Evolutionary conservation across 2,113 vertebrate genomes (phyloP), one percentile per base, ranked within the genome.

Genomic region (Regulus satrapa): DNA sequence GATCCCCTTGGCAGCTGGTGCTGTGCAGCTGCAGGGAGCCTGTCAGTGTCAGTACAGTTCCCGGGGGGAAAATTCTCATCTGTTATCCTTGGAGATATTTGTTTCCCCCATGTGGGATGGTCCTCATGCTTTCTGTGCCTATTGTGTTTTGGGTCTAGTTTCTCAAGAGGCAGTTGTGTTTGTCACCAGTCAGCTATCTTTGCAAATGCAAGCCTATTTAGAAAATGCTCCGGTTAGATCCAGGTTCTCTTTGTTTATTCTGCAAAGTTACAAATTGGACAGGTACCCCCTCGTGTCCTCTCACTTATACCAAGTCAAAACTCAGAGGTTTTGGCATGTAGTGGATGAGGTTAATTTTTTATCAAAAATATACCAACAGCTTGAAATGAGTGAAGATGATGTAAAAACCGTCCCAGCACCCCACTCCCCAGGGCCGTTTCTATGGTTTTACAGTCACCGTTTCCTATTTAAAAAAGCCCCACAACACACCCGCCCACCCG

Each of bases 1-100:
- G 75, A 80, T 87, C 77, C 62, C 66, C 58, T 68, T 16, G 8
- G 93, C 95, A 94, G 91, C 95, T 96, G 97, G 86, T 95, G 79
- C 80, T 68, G 38, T 36, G 72, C 92, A 91, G 93, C 84, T 94
- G 92, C 67, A 77, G 69, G 64, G 80, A 93, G 69, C 67, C 61
- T 66, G 62, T 34, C 64, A 25, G 85, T 0, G 10, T 52, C 88
- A n/a, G 23, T 3, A 3, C 43, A 43, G 67, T 28, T 94, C 94
- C 92, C 6, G 1, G 34, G 68, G 40, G 84, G 62, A 25, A 43
- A 68, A 89, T 59, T 66, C 78, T 89, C 74, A 21, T 73, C 43
- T 77, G 82, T 88, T 91, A 91, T 75, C 85, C 75, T 25, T 34
- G 32, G 80, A 94, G 63, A 95, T 68, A 79, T 61, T 74, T 80